Base-by-base conservation (phyloP, 1,140 invertebrate species). In the Aradophagus sp. region DNA sequence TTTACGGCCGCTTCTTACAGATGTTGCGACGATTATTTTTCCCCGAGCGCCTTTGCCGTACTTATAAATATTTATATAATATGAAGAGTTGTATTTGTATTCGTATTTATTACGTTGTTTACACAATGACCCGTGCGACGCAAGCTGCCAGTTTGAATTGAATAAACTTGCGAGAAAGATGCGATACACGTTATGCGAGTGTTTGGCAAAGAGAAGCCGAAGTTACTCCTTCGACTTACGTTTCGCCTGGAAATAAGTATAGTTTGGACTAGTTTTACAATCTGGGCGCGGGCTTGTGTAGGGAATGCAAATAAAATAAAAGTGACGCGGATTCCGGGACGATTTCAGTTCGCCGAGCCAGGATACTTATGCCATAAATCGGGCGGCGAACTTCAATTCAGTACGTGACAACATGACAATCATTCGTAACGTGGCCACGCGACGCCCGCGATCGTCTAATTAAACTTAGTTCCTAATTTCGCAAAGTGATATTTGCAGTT, bases 301-400 rank as follows among this genome's bases (percentile, higher is more conserved):
- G 55, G 69, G 45, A 76, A 78, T 77, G 73, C 73, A 76, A 79
- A 80, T 79, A 77, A 83, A 82, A 75, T 71, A 71, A 58, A 66
- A 47, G 34, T 36, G 27, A 56, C 52, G 50, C 23, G 63, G 44
- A 72, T 76, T 73, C 38, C 41, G 26, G 41, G 53, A 50, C 52
- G 69, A 74, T 75, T 70, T 59, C 74, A 83, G 70, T 82, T 80
- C 79, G 67, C 76, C 75, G 82, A 83, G 82, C 76, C 78, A 82
- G 70, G 77, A 76, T 78, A 80, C 80, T 82, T 82, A 79, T 36
- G 71, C 68, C 67, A 81, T 80, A 82, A 84, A 84, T 79, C 75
- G 78, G 77, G 72, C 68, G 66, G 52, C 52, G 70, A 80, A 81
- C 63, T 83, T 79, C 77, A 72, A 75, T 65, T 56, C 50, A 45